These are phyloP conservation scores for Eueremaeus valkanovi DNA, from an alignment of 2,888 invertebrate genomes.

Conservation along the genomic window DNA sequence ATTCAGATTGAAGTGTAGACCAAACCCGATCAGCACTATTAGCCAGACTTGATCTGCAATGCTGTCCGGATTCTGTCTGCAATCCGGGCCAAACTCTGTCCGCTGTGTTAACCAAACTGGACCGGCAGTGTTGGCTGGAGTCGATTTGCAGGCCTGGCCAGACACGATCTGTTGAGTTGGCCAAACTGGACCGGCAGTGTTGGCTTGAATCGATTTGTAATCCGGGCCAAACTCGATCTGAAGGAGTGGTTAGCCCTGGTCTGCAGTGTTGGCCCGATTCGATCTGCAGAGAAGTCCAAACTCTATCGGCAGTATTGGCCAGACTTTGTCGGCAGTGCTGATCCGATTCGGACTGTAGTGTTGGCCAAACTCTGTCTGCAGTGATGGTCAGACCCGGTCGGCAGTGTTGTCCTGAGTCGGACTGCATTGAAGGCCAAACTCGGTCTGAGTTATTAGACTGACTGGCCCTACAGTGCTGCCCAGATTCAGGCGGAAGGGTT, in stretches of 20 bases:
- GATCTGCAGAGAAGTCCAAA: not conserved
- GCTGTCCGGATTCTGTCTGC: not conserved
- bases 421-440: not conserved
- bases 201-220: conserved; percentile 1
- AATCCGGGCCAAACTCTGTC: not conserved
- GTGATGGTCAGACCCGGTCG: not conserved
- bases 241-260: not conserved
- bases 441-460: not conserved
- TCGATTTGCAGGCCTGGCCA: not conserved
- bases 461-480: not conserved
- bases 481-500: not conserved
- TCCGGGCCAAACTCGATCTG: conserved; percentile 1
- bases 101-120: not conserved
- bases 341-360: not conserved
- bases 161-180: not conserved
- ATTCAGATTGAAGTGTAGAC: not conserved
- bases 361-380: not conserved
- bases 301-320: not conserved
- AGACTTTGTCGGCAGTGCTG: not conserved
- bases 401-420: not conserved
- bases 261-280: not conserved
- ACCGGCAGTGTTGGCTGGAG: not conserved
- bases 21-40: not conserved
- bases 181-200: not conserved
- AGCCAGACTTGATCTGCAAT: not conserved